Evolutionary conservation across 2,888 invertebrate species (phyloP).

Genomic region (Melolontha melolontha): DNA sequence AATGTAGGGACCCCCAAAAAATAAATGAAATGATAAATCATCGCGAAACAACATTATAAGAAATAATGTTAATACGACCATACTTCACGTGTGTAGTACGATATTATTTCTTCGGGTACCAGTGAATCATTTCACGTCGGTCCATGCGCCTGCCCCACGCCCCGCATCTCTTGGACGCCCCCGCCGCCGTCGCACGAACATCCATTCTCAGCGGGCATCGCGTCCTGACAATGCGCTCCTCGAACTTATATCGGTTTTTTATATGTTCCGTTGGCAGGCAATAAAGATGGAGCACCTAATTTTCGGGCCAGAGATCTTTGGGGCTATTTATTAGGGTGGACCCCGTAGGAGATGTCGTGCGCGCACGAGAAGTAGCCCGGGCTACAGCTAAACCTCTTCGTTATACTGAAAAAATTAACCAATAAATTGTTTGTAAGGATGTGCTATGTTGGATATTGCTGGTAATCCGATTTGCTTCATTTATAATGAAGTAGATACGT

Average conservation of each 20-base stretch:
- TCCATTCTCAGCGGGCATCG: slow-evolving; percentile 60
- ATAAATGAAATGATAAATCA: slow-evolving; percentile 45
- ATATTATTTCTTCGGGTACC: slow-evolving; percentile 43
- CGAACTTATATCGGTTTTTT: slow-evolving; percentile 63
- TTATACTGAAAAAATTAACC: slow-evolving; percentile 40
- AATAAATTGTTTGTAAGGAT: slow-evolving; percentile 36
- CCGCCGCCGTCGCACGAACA: slow-evolving; percentile 55
- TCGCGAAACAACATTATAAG: slow-evolving; percentile 40
- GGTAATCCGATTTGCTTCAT: background rate
- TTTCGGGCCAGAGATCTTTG: slow-evolving; percentile 61
- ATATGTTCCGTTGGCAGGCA: slow-evolving; percentile 63
- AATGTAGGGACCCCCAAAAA: slow-evolving; percentile 10
- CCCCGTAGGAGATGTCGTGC: slow-evolving; percentile 1
- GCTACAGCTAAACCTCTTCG: slow-evolving; percentile 36
- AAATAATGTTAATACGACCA: slow-evolving; percentile 43
- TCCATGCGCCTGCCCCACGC: slow-evolving; percentile 43
- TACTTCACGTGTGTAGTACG: slow-evolving; percentile 35
- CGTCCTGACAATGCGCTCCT: slow-evolving; percentile 62
- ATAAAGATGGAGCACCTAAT: slow-evolving; percentile 65
- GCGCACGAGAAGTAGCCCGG: slow-evolving; percentile 35
- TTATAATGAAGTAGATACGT: background rate
- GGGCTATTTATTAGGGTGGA: slow-evolving; percentile 58
- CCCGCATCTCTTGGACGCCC: slow-evolving; percentile 3
- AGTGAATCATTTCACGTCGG: slow-evolving; percentile 55
- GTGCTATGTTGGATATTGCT: background rate